Base-by-base conservation (phyloP, 2,888 invertebrate species). In the Strigamia crassipes region DNA sequence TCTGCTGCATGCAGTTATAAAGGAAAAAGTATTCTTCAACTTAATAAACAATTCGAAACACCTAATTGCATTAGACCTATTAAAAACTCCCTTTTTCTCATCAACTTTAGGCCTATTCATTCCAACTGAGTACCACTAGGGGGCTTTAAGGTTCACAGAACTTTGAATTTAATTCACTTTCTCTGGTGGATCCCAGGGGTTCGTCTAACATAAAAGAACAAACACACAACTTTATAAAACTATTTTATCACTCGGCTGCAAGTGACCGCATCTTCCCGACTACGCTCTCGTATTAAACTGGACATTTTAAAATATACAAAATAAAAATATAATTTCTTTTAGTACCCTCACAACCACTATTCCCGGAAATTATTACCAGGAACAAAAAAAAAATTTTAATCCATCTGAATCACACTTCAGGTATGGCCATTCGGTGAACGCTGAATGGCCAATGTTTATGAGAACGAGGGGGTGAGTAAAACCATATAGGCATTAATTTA, bases 121-220 rank as follows among this genome's bases (percentile, higher is more conserved):
- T 73, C 31, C 73, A 31, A 31, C 31, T 73, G 73, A 73, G 73
- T 73, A 73, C 31, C 73, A 73, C 73, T 73, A 31, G 73, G 73
- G 73, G 73, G 73, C 73, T 73, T 23, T 73, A 73, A 73, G 73
- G 73, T 73, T 73, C 73, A 27, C 27, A 73, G 73, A 73, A 73
- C 73, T 73, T 73, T 73, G 73, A 73, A 73, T 73, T 73, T 73
- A 73, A 73, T 73, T 73, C 73, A 73, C 73, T 73, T 73, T 73
- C 73, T 73, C 73, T 27, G 6, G 73, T 31, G 27, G 27, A 73
- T 73, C 73, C 73, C 73, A 73, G 73, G 73, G 73, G 73, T 73
- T 31, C 27, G 31, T 73, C 27, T 73, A 27, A n/a, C n/a, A 18
- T 18, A 56, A 56, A 56, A 18, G 21, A 56, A n/a, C n/a, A 56